Evolutionary conservation across 2,113 vertebrate genomes (phyloP).

Genomic region (Meleagris gallopavo): DNA sequence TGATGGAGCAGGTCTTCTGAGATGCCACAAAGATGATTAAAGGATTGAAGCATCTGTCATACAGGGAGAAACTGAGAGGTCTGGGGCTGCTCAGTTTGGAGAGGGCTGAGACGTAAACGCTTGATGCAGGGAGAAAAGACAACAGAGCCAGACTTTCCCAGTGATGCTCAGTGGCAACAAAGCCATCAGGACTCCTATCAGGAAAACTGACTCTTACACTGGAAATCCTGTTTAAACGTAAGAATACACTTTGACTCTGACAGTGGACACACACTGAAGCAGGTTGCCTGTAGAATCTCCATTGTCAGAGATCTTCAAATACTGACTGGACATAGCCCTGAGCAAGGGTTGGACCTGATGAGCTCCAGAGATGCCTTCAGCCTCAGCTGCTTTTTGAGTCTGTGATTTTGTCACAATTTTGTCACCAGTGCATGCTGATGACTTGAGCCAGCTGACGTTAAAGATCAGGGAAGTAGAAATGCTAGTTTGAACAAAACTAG

Average conservation of each 20-base stretch:
- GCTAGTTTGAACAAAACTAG: neutral
- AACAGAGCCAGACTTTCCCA: neutral
- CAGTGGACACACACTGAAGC: neutral
- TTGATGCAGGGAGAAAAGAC: neutral
- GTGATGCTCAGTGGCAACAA: neutral
- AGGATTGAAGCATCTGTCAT: neutral
- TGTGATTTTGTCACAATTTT: neutral
- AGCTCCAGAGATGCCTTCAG: neutral
- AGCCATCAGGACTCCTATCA: too few relatives aligned
- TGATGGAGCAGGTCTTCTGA: neutral
- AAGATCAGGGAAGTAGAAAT: neutral
- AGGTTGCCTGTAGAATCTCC: neutral
- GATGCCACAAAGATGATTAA: neutral
- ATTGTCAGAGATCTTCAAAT: neutral
- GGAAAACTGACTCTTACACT: neutral
- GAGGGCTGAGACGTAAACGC: neutral
- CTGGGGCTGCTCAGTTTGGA: neutral
- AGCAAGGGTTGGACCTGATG: accelerated
- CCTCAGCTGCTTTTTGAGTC: neutral
- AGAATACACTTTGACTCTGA: neutral
- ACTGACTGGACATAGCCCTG: accelerated
- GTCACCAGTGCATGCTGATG: neutral
- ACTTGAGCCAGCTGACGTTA: neutral
- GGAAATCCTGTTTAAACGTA: neutral
- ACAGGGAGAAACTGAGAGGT: neutral